Base-by-base conservation (phyloP, 2,888 invertebrate genomes). In the Synergus umbraculus region DNA sequence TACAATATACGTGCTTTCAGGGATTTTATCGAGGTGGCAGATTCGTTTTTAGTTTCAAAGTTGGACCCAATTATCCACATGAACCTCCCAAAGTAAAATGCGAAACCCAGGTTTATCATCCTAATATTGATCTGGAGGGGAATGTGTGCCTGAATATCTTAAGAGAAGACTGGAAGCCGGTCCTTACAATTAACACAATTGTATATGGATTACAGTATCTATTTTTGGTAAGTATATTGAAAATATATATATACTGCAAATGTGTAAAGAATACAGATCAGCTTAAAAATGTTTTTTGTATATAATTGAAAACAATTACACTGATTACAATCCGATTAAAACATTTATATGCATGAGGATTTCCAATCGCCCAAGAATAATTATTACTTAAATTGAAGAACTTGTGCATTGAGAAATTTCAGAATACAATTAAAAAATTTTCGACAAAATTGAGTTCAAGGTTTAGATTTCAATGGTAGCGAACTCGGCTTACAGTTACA, bases 21-120 rank as follows among this genome's bases (percentile, higher is more conserved):
- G 98, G 98, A 78, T 98, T 98, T 93, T 99, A 99, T 92, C 95
- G 96, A 94, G 96, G 97, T 87, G 99, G 99, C 81, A 94, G 97
- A 92, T 99, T 99, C 93, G 95, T 96, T 88, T 99, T 99, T 94
- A 98, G 97, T 93, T 99, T 99, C 94, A 97, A 97, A 95, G 97
- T 99, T 91, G 98, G 98, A 87, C 98, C 98, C 90, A 98, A 97
- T 93, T 99, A 99, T 93, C 99, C 99, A 46, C 99, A 99, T 91
- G 98, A 99, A 92, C 98, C 99, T 66, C 99, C 99, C 29, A 99
- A 99, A 93, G 99, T 99, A 49, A 99, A 99, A 93, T 99, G 99
- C 93, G 98, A 98, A 93, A 98, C 98, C 65, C 96, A 97, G 91
- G 98, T 99, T 76, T 99, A 99, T 93, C 99, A 99, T 93, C 99